Conservation (phyloP, 2,797 vertebrate genomes). For the Myiothlypis coronata region DNA sequence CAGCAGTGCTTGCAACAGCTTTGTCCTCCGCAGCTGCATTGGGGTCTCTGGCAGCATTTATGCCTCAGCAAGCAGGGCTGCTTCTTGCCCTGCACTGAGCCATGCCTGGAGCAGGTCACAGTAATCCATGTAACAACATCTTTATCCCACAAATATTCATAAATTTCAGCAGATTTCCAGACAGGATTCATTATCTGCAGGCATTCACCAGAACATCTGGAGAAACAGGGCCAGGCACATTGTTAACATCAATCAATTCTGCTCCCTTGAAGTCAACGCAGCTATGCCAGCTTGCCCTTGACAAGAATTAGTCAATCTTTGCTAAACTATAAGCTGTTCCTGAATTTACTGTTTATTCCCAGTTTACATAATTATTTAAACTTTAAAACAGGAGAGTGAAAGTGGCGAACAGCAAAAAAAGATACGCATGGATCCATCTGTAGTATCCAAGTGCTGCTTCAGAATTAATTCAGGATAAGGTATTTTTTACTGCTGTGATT, state of each 20-base stretch:
- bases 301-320: constrained; percentile 32
- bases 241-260: background rate
- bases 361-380: background rate
- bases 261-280: background rate
- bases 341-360: background rate
- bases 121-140: background rate
- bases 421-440: background rate
- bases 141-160: background rate
- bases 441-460: background rate
- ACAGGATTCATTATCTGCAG: background rate
- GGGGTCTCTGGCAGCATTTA: background rate
- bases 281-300: background rate
- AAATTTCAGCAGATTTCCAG: background rate
- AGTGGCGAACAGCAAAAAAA: background rate
- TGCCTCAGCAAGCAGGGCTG: background rate
- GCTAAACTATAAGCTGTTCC: background rate
- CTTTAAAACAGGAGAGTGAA: background rate
- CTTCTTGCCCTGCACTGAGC: background rate
- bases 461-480: background rate
- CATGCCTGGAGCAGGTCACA: background rate
- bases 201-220: background rate
- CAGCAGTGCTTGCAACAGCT: background rate
- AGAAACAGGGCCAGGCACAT: constrained; percentile 8
- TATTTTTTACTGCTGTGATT: background rate
- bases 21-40: background rate